These are phyloP conservation scores for Drosophila pseudotakahashii DNA, from an alignment of 2,888 invertebrate species.

Conservation along the genomic window DNA sequence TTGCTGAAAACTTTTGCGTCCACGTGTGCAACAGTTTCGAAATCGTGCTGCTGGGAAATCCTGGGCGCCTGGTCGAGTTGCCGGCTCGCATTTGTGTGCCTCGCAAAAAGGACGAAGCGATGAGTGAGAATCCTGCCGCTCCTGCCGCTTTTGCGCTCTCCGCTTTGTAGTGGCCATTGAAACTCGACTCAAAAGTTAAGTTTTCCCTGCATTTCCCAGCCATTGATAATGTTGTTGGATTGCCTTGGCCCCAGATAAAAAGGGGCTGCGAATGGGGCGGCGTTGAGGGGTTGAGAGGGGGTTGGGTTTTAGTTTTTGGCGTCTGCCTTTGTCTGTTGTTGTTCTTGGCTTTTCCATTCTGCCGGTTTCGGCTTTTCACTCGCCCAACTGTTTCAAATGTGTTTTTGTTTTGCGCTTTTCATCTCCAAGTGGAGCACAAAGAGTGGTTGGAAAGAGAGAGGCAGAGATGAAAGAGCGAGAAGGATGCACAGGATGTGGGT, in stretches of 20 bases:
- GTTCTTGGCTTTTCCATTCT: constrained; percentile 13
- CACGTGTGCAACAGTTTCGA: constrained; percentile 68
- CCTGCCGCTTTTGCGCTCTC: not conserved
- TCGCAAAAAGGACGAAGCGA: constrained; percentile 78
- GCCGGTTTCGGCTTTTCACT: constrained; percentile 56
- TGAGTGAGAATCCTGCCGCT: constrained; percentile 58
- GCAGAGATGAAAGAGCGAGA: not conserved
- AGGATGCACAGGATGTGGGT: constrained; percentile 10
- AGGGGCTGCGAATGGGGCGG: not conserved
- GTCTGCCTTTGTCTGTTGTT: constrained; percentile 62
- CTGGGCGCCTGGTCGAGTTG: constrained; percentile 71
- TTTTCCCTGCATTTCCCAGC: constrained; percentile 40
- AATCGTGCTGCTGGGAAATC: constrained; percentile 33
- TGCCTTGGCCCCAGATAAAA: not conserved
- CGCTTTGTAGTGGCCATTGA: constrained; percentile 52
- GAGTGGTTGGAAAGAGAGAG: constrained; percentile 9
- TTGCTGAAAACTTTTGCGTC: constrained; percentile 35
- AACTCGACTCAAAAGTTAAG: constrained; percentile 70
- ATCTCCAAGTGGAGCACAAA: constrained; percentile 50
- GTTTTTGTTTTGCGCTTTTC: constrained; percentile 59
- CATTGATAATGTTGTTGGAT: constrained; percentile 6
- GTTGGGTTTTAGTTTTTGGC: constrained; percentile 52
- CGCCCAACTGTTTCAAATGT: constrained; percentile 60
- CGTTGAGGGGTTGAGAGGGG: not conserved
- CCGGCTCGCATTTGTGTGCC: constrained; percentile 79